These are phyloP conservation scores for Cyprinella venusta DNA, from an alignment of 2,797 vertebrate genomes.

Conservation along the genomic window DNA sequence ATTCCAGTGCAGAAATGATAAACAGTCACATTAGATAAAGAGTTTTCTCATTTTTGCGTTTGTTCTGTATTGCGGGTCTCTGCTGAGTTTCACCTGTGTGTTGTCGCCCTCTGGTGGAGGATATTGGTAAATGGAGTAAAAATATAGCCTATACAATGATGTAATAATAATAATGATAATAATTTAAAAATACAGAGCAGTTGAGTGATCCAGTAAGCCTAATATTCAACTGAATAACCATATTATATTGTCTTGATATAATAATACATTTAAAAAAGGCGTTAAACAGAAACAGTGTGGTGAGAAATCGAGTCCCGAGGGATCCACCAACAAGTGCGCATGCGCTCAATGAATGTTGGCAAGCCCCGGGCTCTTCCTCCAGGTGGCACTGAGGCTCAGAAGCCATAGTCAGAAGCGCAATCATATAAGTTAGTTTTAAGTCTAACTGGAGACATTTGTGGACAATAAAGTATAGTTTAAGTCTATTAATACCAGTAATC, in stretches of 20 bases:
- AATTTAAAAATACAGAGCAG: background rate
- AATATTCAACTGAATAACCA: no score
- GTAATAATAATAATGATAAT: background rate
- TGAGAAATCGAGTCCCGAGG: no score
- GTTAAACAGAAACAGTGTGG: no score
- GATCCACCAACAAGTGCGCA: no score
- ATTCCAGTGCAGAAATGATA: no score
- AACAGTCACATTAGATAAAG: no score
- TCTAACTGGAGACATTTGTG: background rate
- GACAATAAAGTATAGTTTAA: background rate
- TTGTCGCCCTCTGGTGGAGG: slow-evolving; percentile 15
- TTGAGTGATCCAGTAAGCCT: background rate
- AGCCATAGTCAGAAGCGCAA: background rate
- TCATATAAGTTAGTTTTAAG: background rate
- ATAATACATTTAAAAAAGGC: no score
- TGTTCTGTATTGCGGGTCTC: background rate
- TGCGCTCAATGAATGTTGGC: no score
- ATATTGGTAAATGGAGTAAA: background rate
- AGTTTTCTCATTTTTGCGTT: no score
- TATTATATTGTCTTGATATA: no score
- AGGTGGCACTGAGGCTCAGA: background rate
- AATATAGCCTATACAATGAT: background rate
- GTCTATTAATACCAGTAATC: background rate
- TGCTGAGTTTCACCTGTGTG: no score
- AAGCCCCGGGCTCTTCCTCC: background rate